Percentiles rank a stretch among this genome's conserved stretches.
Conservation (phyloP, 1,140 invertebrate genomes). For the Halyomorpha halys region DNA sequence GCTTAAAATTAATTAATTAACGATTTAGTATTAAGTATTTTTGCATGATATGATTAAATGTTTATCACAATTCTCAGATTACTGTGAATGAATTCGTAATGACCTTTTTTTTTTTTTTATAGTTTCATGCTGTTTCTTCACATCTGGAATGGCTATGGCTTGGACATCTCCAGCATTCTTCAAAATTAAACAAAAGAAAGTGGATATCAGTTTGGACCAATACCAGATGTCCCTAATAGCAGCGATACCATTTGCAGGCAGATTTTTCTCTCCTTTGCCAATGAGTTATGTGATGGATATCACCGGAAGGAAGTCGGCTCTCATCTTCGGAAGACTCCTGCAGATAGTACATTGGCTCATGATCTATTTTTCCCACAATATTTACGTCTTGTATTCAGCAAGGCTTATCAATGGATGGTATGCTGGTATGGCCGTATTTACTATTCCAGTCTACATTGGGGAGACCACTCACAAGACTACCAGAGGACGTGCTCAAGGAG, state of each 20-base stretch:
- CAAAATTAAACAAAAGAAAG: neutral
- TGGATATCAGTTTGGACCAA: neutral
- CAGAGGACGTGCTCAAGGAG: neutral
- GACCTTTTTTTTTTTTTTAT: neutral
- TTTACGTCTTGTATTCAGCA: neutral
- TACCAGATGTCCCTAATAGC: neutral
- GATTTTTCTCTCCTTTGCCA: neutral
- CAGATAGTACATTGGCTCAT: neutral
- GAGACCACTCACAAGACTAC: neutral
- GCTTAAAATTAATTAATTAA: too few species aligned
- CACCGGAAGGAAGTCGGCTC: neutral
- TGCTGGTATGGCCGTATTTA: neutral
- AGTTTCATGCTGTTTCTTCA: slow-evolving; percentile 5
- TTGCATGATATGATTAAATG: too few species aligned
- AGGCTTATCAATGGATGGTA: slow-evolving; percentile 1
- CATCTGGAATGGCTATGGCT: neutral
- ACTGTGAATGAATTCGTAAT: too few species aligned
- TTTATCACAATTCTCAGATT: too few species aligned
- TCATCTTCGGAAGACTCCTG: neutral
- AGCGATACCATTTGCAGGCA: neutral
- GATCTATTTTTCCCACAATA: neutral
- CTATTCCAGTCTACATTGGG: neutral
- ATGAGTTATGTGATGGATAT: neutral
- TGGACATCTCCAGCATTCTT: slow-evolving; percentile 12
- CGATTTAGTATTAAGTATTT: too few species aligned